These are phyloP conservation scores for Calliopum simillimum DNA, from an alignment of 2,888 invertebrate species.

Conservation along the genomic window DNA sequence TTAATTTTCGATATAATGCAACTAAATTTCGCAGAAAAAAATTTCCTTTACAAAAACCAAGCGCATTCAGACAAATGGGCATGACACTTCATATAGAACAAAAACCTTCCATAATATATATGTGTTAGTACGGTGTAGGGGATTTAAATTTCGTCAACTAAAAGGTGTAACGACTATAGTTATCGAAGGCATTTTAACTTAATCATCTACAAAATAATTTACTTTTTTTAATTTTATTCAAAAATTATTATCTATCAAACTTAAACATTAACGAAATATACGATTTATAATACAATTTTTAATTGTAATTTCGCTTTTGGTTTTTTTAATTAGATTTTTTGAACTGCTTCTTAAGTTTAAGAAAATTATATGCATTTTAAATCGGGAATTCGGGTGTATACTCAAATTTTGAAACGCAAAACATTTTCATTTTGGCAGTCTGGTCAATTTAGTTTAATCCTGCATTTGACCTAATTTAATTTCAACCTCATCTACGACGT, in stretches of 20 bases:
- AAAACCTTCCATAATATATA: too few relatives aligned
- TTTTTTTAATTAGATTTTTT: not conserved
- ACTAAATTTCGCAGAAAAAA: too few relatives aligned
- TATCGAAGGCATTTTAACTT: too few relatives aligned
- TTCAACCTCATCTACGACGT: constrained; percentile 54
- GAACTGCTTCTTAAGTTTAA: constrained; percentile 9
- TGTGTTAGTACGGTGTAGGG: too few relatives aligned
- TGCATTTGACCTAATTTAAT: not conserved
- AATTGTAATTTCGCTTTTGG: not conserved
- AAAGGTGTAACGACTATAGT: too few relatives aligned
- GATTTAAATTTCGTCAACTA: too few relatives aligned
- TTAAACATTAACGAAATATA: constrained; percentile 4
- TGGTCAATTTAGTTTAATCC: constrained; percentile 9
- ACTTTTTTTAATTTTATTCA: too few relatives aligned
- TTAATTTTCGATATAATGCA: too few relatives aligned
- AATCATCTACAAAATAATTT: too few relatives aligned
- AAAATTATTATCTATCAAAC: not conserved
- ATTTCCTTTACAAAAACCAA: too few relatives aligned
- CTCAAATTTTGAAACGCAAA: constrained; percentile 6
- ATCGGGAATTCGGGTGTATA: constrained; percentile 5
- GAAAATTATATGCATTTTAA: not conserved
- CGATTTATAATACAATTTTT: not conserved
- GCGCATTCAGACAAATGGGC: too few relatives aligned
- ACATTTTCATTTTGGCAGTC: constrained; percentile 22
- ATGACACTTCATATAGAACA: too few relatives aligned